phyloP scores from a whole-genome alignment of 2,888 invertebrate species.

The Odontocolon sp. region DNA sequence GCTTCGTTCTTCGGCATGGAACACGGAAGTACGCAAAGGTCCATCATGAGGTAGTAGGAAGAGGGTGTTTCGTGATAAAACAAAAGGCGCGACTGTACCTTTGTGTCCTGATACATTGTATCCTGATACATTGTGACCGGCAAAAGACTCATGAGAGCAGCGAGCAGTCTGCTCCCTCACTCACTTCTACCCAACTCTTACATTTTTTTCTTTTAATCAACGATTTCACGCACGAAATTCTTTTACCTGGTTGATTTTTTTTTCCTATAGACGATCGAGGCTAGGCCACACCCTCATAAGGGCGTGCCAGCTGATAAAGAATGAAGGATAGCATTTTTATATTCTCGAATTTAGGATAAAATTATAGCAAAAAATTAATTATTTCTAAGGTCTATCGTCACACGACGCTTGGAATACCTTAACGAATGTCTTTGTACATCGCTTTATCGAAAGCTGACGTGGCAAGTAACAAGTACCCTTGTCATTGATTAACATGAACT shows the following conservation, averaged over 20 bases:
- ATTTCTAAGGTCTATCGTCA: not conserved
- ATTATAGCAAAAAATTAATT: too few species aligned
- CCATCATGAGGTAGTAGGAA: not conserved
- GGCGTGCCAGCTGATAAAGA: conserved; percentile 1
- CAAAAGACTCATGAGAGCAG: not conserved
- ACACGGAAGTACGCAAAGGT: conserved; percentile 1
- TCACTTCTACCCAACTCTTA: too few species aligned
- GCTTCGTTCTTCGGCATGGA: conserved; percentile 1
- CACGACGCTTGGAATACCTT: not conserved
- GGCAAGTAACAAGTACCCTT: not conserved
- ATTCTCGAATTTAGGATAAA: too few species aligned
- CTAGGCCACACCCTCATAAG: not conserved
- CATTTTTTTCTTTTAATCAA: conserved; percentile 35
- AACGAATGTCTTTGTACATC: not conserved
- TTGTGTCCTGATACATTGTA: conserved; percentile 40
- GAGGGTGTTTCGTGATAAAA: conserved; percentile 13
- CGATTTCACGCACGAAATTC: conserved; percentile 4
- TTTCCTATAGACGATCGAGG: not conserved
- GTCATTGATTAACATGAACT: not conserved
- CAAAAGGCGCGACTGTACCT: conserved; percentile 28
- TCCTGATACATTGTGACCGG: not conserved
- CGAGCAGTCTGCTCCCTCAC: not conserved
- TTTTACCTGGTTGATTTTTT: conserved; percentile 36
- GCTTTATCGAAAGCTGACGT: not conserved
- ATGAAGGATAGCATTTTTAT: not conserved